Evolutionary conservation across 2,888 invertebrate genomes (phyloP), one percentile per base, ranked within the genome.

Genomic region (Oligia latruncula): DNA sequence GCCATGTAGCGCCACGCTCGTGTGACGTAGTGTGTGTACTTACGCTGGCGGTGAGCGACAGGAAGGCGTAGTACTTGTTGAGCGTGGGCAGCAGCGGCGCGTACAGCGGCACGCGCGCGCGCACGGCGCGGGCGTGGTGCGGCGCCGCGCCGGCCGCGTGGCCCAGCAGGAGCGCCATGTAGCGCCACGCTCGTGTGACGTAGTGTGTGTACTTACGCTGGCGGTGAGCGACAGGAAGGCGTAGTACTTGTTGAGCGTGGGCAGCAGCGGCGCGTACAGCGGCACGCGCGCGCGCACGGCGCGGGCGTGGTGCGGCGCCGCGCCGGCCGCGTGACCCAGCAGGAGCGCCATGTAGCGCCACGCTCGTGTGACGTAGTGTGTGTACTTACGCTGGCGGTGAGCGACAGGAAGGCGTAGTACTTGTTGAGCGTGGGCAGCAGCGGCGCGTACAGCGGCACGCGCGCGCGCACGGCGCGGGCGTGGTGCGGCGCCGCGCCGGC

Each of bases 211-310:
- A 97, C 98, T 97, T 97, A 98, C 98, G 94, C 98, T 98, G 91
- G 98, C 98, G 75, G 99, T 99, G 89, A 99, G 97, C 95, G 98
- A 98, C 98, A 99, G 99, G 95, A 99, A 99, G 93, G 98, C 98
- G 93, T 98, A 98, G 96, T 99, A 99, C 94, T 99, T 99, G 92
- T 98, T 73, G 74, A 89, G 90, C 87, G 89, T 89, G 81, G 98
- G 98, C 89, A 99, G 97, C 97, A 99, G 98, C 81, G 98, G 98
- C 85, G 97, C 97, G 95, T 99, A 99, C 92, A 97, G 97, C 62
- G 98, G 98, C 91, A 99, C 97, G 92, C 98, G 98, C 88, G 97
- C 97, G 81, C 98, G 97, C 77, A 99, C 98, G 82, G 97, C 96
- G 74, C 95, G 95, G 92, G 98, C 98, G 93, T 98, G 97, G 85